Base-by-base conservation (phyloP, 2,113 vertebrate genomes). In the Mungos mungo region DNA sequence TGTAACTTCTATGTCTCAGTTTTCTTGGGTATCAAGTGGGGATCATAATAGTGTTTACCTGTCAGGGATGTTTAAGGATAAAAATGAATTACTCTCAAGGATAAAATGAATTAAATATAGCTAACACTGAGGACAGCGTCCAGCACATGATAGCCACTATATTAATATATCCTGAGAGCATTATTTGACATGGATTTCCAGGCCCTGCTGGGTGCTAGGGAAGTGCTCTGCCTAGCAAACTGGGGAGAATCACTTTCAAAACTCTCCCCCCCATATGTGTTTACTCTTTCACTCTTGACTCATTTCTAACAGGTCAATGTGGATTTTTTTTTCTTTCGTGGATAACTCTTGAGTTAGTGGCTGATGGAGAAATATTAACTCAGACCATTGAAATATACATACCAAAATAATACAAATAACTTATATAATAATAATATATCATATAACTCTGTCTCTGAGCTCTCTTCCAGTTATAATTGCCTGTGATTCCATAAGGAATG, bases 301-400 rank as follows among this genome's bases (percentile, higher is more conserved):
- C 29, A 52, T 83, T 93, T 89, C 38, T 74, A 80, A 83, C 33
- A 88, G 93, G 35, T 47, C 38, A 94, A 92, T 96, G 82, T 68
- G 14, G 66, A 52, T 54, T 13, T 21, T n/a, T 63, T 90, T 85
- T 82, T 50, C 81, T 76, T 85, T 52, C 35, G 71, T 45, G 35
- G 47, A 84, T 60, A 83, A 76, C 33, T 85, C 19, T 92, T 35
- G 38, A 63, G 35, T 90, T 93, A 91, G 23, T 18, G 29, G 33
- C n/a, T 92, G 76, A 54, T 74, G 33, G 87, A 93, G 96, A 96
- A 92, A 68, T 68, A 89, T 88, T 47, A 97, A 89, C 47, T 79
- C 18, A 72, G 50, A 15, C 16, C 23, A 57, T 18, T 72, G 54
- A 97, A 41, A 60, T 88, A 54, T 35, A n/a, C 33, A 65, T 50